phyloP scores from a whole-genome alignment of 2,888 invertebrate species.

The Drosophila kokeensis region DNA sequence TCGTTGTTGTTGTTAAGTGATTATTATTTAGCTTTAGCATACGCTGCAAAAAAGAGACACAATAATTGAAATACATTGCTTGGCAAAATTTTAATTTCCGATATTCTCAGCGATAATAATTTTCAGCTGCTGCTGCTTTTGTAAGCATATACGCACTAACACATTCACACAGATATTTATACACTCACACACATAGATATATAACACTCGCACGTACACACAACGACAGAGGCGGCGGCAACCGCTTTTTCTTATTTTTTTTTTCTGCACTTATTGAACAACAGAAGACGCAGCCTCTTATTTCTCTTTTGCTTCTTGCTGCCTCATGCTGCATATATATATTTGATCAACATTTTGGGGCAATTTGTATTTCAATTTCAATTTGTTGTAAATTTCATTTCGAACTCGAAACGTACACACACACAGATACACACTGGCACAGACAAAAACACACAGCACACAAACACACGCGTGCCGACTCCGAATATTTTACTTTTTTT shows the following conservation, averaged over 20 bases:
- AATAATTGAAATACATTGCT: slow-evolving; percentile 32
- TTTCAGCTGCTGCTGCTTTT: slow-evolving; percentile 57
- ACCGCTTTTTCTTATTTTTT: slow-evolving; percentile 38
- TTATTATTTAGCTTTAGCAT: slow-evolving; percentile 31
- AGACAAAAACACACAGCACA: slow-evolving; percentile 36
- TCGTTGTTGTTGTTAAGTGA: slow-evolving; percentile 40
- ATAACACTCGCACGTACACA: slow-evolving; percentile 30
- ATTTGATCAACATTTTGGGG: slow-evolving; percentile 30
- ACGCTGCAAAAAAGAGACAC: slow-evolving; percentile 54
- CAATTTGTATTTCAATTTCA: slow-evolving; percentile 60
- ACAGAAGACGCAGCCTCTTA: slow-evolving; percentile 39
- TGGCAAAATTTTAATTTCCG: slow-evolving; percentile 19
- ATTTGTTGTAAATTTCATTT: slow-evolving; percentile 54
- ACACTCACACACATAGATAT: slow-evolving; percentile 20
- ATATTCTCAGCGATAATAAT: slow-evolving; percentile 25
- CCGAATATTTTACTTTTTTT: slow-evolving; percentile 54
- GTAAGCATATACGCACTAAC: slow-evolving; percentile 31
- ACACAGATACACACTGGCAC: slow-evolving; percentile 15
- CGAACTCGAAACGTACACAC: slow-evolving; percentile 34
- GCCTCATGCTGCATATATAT: slow-evolving; percentile 33
- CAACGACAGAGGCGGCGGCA: slow-evolving; percentile 34
- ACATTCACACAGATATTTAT: slow-evolving; percentile 14
- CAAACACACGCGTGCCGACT: slow-evolving; percentile 50
- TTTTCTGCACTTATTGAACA: slow-evolving; percentile 54
- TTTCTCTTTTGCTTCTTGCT: slow-evolving; percentile 25